These are phyloP conservation scores for Fukomys damarensis DNA, from an alignment of 2,113 vertebrate species.

Conservation along the genomic window DNA sequence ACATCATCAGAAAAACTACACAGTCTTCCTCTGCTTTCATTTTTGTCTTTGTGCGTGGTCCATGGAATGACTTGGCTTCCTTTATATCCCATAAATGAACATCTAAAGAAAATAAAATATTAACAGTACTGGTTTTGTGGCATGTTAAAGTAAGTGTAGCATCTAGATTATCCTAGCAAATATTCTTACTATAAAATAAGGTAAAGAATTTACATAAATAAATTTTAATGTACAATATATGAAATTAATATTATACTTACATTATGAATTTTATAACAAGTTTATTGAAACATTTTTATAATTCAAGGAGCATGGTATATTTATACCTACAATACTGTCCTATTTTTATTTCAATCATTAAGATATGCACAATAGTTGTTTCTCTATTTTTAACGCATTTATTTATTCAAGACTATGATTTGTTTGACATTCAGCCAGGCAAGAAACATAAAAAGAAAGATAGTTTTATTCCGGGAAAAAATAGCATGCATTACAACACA, in stretches of 20 bases:
- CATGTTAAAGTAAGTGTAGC: background rate
- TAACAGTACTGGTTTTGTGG: background rate
- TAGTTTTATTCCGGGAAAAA: background rate
- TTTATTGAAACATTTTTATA: background rate
- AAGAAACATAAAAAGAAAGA: background rate
- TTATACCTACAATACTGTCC: background rate
- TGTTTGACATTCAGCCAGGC: background rate
- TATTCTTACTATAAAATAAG: background rate
- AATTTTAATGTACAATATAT: background rate
- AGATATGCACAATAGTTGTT: background rate
- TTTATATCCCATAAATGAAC: background rate
- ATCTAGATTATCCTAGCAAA: slow-evolving; percentile 9
- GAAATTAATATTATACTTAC: slow-evolving; percentile 3
- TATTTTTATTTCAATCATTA: background rate
- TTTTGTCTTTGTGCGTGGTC: background rate
- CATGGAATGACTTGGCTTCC: background rate
- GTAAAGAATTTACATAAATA: background rate
- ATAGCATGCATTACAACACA: background rate
- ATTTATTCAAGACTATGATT: background rate
- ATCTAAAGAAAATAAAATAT: background rate
- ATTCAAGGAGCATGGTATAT: background rate
- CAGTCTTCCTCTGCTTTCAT: background rate
- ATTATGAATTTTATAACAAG: background rate
- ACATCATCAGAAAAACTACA: background rate
- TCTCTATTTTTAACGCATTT: background rate